Conservation (phyloP, 2,888 invertebrate species). For the Oligia latruncula region DNA sequence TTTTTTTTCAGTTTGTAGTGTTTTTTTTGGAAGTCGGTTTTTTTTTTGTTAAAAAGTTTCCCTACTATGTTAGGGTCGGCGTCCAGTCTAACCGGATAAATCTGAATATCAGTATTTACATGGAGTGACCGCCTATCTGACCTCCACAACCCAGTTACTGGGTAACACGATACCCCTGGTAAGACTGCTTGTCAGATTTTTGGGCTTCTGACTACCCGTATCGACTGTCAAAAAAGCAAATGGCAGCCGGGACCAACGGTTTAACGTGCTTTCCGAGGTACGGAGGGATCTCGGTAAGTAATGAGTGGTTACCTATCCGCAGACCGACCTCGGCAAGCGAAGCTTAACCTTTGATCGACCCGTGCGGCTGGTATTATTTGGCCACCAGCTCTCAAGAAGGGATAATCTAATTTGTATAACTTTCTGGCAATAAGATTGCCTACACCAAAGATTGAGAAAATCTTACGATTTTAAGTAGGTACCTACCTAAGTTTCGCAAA, state of each 20-base stretch:
- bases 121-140: neutral
- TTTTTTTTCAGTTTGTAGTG: no score
- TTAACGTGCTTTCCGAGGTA: neutral
- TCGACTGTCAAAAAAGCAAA: neutral
- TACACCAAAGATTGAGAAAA: no score
- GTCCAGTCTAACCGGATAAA: neutral
- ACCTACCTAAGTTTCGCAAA: neutral
- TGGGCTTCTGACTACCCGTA: neutral
- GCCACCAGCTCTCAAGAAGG: neutral
- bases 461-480: neutral
- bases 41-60: no score
- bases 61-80: neutral
- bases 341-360: neutral
- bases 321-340: neutral
- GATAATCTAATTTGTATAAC: neutral
- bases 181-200: no score
- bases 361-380: neutral
- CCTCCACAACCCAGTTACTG: neutral
- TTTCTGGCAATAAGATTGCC: neutral
- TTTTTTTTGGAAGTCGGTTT: no score
- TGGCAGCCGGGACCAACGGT: neutral
- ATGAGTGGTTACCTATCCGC: no score
- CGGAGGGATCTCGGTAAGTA: neutral
- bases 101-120: neutral
- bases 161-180: neutral